Evolutionary conservation across 1,140 invertebrate species (phyloP), one percentile per base, ranked within the genome.

Genomic region (Aphelenchoides fujianensis): DNA sequence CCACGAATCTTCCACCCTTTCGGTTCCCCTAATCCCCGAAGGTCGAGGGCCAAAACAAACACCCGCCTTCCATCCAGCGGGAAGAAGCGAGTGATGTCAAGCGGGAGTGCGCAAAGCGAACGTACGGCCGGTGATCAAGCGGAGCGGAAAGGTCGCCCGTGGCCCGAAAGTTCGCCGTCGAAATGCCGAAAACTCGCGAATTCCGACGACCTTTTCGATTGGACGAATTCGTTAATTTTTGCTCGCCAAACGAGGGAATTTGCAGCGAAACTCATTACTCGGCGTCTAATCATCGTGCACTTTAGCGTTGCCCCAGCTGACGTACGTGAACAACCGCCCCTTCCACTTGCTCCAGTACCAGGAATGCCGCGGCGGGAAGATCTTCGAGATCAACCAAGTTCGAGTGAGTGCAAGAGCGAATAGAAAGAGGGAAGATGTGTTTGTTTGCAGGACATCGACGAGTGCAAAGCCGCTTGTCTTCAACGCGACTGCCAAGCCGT

Each of bases 381-480:
- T 78, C 3, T 78, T 67, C 57, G 76, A 78, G 63, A 80, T 78
- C 28, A 72, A 81, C 19, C 57, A 80, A 27, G 67, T 77, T 7
- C 76, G 36, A 28, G n/a, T n/a, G n/a, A n/a, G n/a, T 30, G 32
- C 48, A 32, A 2, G 16, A 30, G n/a, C n/a, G 16, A 70, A 37
- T 30, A 31, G 23, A 12, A 34, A 30, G n/a, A n/a, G 23, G 16
- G 37, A 79, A 71, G 27, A 74, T 3, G 9, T 75, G 9, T 7
- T n/a, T n/a, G n/a, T n/a, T n/a, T n/a, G n/a, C n/a, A n/a, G n/a
- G 76, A 78, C 53, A 78, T 78, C 23, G 76, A 78, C 48, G 77
- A 78, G 62, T 78, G 76, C 57, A 78, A 78, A 66, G 41, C 78
- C n/a, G 76, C 76, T 2, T 78, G 76, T 77, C 31, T 78, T 3